Evolutionary conservation across 2,888 invertebrate species (phyloP).

Genomic region (Dasypogon diadema): DNA sequence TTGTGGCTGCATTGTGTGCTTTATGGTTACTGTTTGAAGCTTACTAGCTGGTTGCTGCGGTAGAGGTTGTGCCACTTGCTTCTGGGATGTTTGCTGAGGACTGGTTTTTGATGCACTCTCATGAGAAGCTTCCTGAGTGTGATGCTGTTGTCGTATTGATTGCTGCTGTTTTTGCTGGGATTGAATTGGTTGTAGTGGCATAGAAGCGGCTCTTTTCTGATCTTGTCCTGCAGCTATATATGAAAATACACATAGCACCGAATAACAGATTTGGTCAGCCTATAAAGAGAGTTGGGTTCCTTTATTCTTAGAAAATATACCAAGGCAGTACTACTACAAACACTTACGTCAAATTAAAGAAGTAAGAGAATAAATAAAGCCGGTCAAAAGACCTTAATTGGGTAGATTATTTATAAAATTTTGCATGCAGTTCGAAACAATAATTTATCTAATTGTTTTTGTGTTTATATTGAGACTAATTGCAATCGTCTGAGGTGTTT

Average conservation of each 20-base stretch:
- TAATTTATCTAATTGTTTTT: slow-evolving; percentile 7
- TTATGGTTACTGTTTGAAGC: slow-evolving; percentile 63
- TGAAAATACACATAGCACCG: slow-evolving; percentile 98
- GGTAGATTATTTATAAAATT: background rate
- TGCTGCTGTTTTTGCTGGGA: slow-evolving; percentile 57
- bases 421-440: slow-evolving; percentile 39
- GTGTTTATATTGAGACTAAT: slow-evolving; percentile 33
- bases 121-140: slow-evolving; percentile 28
- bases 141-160: background rate
- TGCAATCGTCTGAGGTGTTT: slow-evolving; percentile 59
- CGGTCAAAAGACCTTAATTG: slow-evolving; percentile 57
- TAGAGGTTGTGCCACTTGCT: slow-evolving; percentile 55
- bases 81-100: slow-evolving; percentile 11
- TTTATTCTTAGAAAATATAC: background rate
- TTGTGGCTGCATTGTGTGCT: slow-evolving; percentile 66
- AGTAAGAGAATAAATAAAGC: slow-evolving; percentile 61
- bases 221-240: slow-evolving; percentile 95
- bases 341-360: slow-evolving; percentile 43
- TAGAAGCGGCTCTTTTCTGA: slow-evolving; percentile 71
- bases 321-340: background rate
- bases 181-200: slow-evolving; percentile 59
- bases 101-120: slow-evolving; percentile 15
- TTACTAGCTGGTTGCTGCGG: slow-evolving; percentile 59
- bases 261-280: slow-evolving; percentile 99
- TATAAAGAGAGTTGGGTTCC: slow-evolving; percentile 66